These are phyloP conservation scores for Diaprepes abbreviatus DNA, from an alignment of 2,888 invertebrate species.

Conservation along the genomic window DNA sequence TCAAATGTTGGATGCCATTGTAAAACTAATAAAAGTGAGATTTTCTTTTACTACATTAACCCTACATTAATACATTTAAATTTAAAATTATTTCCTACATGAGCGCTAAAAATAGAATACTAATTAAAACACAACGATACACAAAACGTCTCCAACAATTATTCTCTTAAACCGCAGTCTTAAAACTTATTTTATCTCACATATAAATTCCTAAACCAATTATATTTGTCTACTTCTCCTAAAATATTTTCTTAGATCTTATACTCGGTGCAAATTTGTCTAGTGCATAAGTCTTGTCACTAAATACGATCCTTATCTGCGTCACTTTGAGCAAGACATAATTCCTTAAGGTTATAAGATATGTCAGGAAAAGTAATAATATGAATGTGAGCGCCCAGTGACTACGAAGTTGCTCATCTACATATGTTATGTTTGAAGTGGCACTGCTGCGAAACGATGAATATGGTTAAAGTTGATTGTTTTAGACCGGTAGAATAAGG, in stretches of 20 bases:
- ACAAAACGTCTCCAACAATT: too few species aligned
- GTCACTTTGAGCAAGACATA: slow-evolving; percentile 15
- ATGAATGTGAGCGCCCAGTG: slow-evolving; percentile 4
- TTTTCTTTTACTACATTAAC: too few species aligned
- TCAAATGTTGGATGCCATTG: too few species aligned
- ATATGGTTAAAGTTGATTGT: slow-evolving; percentile 7
- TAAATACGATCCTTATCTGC: slow-evolving; percentile 4
- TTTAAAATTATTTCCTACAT: too few species aligned
- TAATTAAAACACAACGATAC: too few species aligned
- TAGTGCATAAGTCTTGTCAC: slow-evolving; percentile 5
- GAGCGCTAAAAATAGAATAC: too few species aligned
- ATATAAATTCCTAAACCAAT: too few species aligned
- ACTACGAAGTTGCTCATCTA: slow-evolving; percentile 3
- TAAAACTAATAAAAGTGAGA: too few species aligned
- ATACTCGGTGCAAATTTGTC: not conserved
- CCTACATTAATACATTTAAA: too few species aligned
- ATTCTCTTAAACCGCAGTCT: too few species aligned
- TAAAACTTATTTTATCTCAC: too few species aligned
- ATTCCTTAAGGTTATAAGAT: slow-evolving; percentile 16
- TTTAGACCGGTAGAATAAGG: not conserved
- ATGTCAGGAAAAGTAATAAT: slow-evolving; percentile 13
- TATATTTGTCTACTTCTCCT: too few species aligned
- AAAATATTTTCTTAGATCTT: not conserved
- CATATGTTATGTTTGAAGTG: slow-evolving; percentile 5
- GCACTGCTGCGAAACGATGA: slow-evolving; percentile 8